Base-by-base conservation (phyloP, 2,113 vertebrate genomes). In the Chauna torquata region DNA sequence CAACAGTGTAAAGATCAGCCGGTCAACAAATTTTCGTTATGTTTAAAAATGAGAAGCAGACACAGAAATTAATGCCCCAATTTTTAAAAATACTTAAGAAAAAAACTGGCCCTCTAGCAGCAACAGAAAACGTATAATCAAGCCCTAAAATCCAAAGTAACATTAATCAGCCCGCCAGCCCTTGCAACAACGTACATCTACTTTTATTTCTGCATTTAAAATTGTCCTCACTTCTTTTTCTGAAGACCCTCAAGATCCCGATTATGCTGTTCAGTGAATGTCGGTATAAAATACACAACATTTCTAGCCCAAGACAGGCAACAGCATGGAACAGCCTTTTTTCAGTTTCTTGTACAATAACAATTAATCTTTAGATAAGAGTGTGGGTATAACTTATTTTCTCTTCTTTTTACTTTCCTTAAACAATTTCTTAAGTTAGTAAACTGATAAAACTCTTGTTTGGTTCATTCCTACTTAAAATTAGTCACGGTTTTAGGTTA, bases 1-100 rank as follows among this genome's bases (percentile, higher is more conserved):
- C 52, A n/a, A 14, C 4, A 12, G 30, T 1, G 9, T n/a, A 24
- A 82, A 86, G 81, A 85, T 12, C 71, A 50, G 16, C 0, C 0
- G 75, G 45, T 64, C 47, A 55, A 36, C 54, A 66, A 68, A 76
- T 49, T 68, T 82, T 6, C 1, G 1, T 19, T 9, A 7, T 3
- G 50, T 42, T 58, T 75, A 75, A 52, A 61, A 45, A 88, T 65
- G 25, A 77, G n/a, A 78, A 71, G 50, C 19, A 19, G 61, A 34
- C 14, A 44, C 36, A 74, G 22, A 83, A 62, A 77, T 59, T 54
- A 86, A 71, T 59, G 34, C 13, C 25, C 24, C 38, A 55, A 58
- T 88, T 81, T 10, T 4, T 54, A 69, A 69, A 59, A 49, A 71
- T 14, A 24, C 1, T 16, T 2, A 62, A 22, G 7, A 23, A 54